Evolutionary conservation across 92 coral and sea anemone species (phyloP).

Genomic region (Bergia sp.): DNA sequence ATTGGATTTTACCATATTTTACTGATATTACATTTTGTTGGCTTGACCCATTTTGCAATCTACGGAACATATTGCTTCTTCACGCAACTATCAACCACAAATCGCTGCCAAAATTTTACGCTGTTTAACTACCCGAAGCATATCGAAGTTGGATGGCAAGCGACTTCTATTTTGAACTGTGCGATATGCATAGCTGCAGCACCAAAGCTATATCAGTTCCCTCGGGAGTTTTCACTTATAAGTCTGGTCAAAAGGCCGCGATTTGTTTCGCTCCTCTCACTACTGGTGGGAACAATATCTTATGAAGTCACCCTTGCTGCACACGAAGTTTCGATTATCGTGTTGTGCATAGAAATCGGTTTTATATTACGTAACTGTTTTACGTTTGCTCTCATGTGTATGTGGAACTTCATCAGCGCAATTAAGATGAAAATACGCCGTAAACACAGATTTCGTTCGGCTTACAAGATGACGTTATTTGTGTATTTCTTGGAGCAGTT

Average conservation of each 20-base stretch:
- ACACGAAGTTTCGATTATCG: not conserved
- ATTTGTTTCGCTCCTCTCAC: not conserved
- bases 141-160: slow-evolving; percentile 19
- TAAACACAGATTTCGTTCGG: not conserved
- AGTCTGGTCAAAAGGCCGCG: slow-evolving; percentile 4
- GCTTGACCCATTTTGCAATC: not conserved
- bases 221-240: not conserved
- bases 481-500: slow-evolving; percentile 27
- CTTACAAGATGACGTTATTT: not conserved
- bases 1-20: not conserved
- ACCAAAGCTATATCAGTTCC: not conserved
- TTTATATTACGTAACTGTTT: not conserved
- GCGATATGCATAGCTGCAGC: slow-evolving; percentile 7
- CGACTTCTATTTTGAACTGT: slow-evolving; percentile 1
- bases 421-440: not conserved
- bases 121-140: slow-evolving; percentile 14
- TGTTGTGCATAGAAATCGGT: slow-evolving; percentile 19
- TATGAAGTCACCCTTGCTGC: slow-evolving; percentile 2
- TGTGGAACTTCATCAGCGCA: slow-evolving; percentile 5
- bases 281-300: not conserved
- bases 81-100: not conserved
- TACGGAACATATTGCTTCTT: slow-evolving; percentile 9
- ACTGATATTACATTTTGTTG: not conserved
- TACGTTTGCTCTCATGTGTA: slow-evolving; percentile 7
- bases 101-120: slow-evolving; percentile 17